Evolutionary conservation across 2,113 vertebrate species (phyloP), one percentile per base, ranked within the genome.

Genomic region (Zapus hudsonius): DNA sequence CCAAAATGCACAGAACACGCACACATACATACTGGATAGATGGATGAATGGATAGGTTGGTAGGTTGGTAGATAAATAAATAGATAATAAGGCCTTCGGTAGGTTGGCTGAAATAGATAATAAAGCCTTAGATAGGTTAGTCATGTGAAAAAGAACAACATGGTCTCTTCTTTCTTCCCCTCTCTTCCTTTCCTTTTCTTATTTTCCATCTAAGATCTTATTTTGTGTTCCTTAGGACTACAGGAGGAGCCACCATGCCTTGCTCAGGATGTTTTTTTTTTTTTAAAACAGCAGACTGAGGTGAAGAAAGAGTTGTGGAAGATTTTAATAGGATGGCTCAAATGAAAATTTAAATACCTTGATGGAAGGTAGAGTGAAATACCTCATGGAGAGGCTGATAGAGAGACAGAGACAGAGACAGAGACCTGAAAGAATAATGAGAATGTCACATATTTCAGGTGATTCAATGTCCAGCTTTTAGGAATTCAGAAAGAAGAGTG

Each of bases 401-500:
- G 63, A 74, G 38, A 85, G 36, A 61, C n/a, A 75, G 61, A 69
- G 6, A 31, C 1, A 23, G 27, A 72, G 36, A 75, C 40, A 44
- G 44, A 67, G 78, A n/a, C 1, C 82, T 31, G 75, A 10, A 91
- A 23, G 86, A 70, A 29, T 15, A 52, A 7, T 52, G 16, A 23
- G 61, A 89, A 78, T 57, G 36, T 25, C 12, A 84, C 55, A 72
- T 94, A 66, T 80, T 91, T 93, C 23, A 88, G 42, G 17, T 27
- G 12, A n/a, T 84, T 91, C 11, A 66, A 19, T 44, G 78, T 69
- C n/a, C 19, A 59, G 0, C 11, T 91, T 87, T 42, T 0, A 75
- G 13, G 40, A 66, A 10, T 76, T 89, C 29, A 59, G 42, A 79
- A 79, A 57, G n/a, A 22, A 87, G 19, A 91, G 55, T 67, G 84